These are phyloP conservation scores for Uropetala carovei DNA, from an alignment of 2,888 invertebrate genomes.

Conservation along the genomic window DNA sequence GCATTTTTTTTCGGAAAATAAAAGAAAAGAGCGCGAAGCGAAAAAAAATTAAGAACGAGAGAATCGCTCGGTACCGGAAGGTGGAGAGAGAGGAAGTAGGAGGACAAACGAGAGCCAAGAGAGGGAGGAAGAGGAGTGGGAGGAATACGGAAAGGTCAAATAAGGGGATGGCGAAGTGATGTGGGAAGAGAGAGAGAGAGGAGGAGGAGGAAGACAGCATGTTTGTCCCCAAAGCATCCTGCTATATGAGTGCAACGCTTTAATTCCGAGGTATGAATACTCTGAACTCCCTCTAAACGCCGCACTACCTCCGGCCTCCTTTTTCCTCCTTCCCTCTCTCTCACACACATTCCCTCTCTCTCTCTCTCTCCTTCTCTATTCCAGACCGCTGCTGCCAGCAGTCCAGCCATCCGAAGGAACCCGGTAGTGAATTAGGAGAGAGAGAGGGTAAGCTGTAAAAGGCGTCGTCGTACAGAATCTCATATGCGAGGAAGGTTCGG, in stretches of 20 bases:
- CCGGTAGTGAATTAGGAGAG: constrained; percentile 7
- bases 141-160: neutral
- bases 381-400: neutral
- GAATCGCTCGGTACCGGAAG: too few relatives aligned
- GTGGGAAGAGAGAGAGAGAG: neutral
- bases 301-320: neutral
- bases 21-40: neutral
- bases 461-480: constrained; percentile 9
- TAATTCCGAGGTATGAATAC: neutral
- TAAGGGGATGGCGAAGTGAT: neutral
- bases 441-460: constrained; percentile 25
- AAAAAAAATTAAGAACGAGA: too few relatives aligned
- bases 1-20: neutral
- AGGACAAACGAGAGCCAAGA: too few relatives aligned
- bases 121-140: too few relatives aligned
- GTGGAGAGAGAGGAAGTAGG: too few relatives aligned
- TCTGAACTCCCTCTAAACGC: neutral
- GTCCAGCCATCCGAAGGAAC: neutral
- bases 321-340: neutral
- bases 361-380: neutral
- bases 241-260: neutral
- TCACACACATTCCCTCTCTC: neutral
- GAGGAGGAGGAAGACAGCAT: neutral
- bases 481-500: constrained; percentile 6
- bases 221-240: neutral